These are phyloP conservation scores for Trachops cirrhosus DNA, from an alignment of 2,797 vertebrate species.

Conservation along the genomic window DNA sequence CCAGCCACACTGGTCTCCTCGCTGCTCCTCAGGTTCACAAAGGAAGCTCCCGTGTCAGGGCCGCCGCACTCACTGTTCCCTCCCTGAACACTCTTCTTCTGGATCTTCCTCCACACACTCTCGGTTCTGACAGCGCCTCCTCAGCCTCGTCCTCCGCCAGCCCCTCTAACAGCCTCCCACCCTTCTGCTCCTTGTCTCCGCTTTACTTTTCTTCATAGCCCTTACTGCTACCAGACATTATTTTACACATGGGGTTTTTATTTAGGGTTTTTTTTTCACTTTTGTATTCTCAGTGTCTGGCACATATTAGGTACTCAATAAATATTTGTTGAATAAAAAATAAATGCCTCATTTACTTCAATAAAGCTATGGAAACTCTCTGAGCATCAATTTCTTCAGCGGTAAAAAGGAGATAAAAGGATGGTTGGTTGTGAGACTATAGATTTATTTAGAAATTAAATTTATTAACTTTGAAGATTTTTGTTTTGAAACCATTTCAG, in stretches of 20 bases:
- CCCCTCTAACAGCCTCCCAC: background rate
- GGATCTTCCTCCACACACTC: background rate
- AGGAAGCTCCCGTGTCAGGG: background rate
- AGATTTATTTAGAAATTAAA: background rate
- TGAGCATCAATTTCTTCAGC: background rate
- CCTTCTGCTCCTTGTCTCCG: background rate
- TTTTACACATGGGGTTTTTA: background rate
- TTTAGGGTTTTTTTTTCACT: background rate
- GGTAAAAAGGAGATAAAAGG: background rate
- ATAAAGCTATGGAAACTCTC: background rate
- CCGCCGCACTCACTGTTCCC: background rate
- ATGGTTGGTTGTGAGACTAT: background rate
- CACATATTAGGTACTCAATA: background rate
- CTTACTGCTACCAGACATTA: background rate
- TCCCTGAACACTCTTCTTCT: background rate
- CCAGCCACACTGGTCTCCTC: background rate
- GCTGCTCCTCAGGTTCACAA: background rate
- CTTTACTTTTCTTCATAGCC: background rate
- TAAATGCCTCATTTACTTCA: background rate
- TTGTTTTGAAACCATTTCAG: slow-evolving; percentile 1
- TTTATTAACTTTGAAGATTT: background rate
- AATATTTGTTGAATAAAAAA: background rate
- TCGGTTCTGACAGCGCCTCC: background rate
- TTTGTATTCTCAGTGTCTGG: background rate
- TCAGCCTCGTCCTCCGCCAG: rapidly evolving